A percentile compares a stretch with the other conserved stretches of the same genome.
These are phyloP conservation scores for Melanerpes aurifrons DNA, from an alignment of 2,113 vertebrate species.

Conservation along the genomic window DNA sequence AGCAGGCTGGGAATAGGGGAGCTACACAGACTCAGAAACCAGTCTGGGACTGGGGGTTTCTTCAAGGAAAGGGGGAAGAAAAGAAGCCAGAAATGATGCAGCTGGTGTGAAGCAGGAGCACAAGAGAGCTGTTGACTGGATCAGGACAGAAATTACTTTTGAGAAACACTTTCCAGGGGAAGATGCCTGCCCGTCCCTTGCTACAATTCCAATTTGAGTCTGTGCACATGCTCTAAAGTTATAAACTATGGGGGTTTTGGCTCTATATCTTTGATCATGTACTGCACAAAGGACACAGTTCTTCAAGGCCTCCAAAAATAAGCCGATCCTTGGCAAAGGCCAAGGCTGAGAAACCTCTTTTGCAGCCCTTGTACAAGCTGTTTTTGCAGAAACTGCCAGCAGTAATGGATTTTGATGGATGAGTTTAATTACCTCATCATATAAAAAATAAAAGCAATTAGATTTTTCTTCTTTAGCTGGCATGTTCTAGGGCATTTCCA, in stretches of 20 bases:
- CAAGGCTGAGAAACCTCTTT: background rate
- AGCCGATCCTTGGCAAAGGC: background rate
- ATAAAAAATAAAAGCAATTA: background rate
- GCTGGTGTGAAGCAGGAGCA: background rate
- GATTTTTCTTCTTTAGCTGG: background rate
- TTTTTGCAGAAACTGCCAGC: background rate
- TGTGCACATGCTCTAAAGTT: background rate
- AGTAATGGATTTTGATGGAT: background rate
- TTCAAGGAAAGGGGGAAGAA: background rate
- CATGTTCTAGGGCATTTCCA: background rate
- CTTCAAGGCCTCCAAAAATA: background rate
- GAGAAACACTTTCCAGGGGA: background rate
- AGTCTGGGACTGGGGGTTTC: background rate
- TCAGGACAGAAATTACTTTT: background rate
- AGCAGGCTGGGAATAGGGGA: background rate
- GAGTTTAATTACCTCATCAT: background rate
- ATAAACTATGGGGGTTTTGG: accelerated
- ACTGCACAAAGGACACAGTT: background rate
- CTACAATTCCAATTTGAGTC: background rate
- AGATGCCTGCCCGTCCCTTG: background rate
- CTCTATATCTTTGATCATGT: background rate
- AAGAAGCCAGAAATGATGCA: background rate
- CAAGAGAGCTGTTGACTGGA: background rate
- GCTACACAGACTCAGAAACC: background rate
- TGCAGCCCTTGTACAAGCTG: background rate